Base-by-base conservation (phyloP, 2,797 vertebrate genomes). In the Chelon auratus region DNA sequence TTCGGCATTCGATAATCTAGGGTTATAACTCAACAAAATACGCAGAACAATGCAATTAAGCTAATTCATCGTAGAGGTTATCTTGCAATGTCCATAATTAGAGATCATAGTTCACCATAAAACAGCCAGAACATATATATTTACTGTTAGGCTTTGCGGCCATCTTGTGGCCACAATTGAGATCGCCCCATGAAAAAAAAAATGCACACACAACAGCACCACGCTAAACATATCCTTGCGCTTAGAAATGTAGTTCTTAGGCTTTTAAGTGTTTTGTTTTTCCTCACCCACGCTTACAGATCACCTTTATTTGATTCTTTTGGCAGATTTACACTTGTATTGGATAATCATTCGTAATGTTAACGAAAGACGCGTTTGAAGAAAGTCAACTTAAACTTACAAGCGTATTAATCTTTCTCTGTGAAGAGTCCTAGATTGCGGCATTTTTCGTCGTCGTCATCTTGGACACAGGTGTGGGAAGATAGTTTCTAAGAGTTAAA, bases 211-310 rank as follows among this genome's bases (percentile, higher is more conserved):
- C 20, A 13, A 53, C 59, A 33, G 12, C n/a, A 33, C 42, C 0
- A 0, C 4, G 9, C 55, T 15, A 18, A 67, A 50, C 2, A 2
- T 18, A 85, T 77, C 60, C 71, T 30, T 86, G 33, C 87, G 83
- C 89, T 47, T 52, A 18, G 69, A 79, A 77, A 91, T 60, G 18
- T 90, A 91, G 86, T 87, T 43, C 86, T 3, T 2, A 0, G 1
- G 0, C 9, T 6, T 72, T 74, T 61, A 0, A 5, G 1, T 6
- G 7, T 1, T 13, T 40, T 24, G 4, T 47, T 24, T 53, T 51
- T 26, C 14, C 14, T 26, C 51, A 30, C 6, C 5, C 2, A 14
- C 50, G 1, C 6, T 14, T 14, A 26, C 9, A 53, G 5, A 6
- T 5, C 9, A 50, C 8, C 18, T 48, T 48, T 3, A 18, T 9